phyloP scores from a whole-genome alignment of 2,888 invertebrate species.

The Eudasyphora cyanicolor region DNA sequence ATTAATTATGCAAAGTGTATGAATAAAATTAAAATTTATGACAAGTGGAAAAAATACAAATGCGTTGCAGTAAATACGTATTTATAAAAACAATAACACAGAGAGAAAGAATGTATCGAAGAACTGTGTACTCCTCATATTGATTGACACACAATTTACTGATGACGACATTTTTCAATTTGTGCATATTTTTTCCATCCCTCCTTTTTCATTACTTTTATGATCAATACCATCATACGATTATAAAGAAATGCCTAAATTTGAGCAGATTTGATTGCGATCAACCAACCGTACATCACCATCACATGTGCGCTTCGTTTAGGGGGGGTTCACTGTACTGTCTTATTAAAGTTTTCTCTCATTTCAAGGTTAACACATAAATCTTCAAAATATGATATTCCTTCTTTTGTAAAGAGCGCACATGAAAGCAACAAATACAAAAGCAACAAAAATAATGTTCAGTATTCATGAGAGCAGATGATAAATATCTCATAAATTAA shows the following conservation, averaged over 20 bases:
- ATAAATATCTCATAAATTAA: constrained; percentile 10
- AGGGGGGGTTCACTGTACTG: constrained; percentile 10
- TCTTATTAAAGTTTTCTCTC: constrained; percentile 16
- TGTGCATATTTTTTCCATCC: too few relatives aligned
- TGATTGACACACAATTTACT: neutral
- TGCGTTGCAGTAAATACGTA: too few relatives aligned
- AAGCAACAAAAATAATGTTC: constrained; percentile 43
- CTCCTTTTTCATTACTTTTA: neutral
- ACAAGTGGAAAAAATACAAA: neutral
- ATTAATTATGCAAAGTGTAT: neutral
- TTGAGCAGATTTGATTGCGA: neutral
- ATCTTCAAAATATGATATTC: constrained; percentile 47
- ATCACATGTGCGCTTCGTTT: neutral
- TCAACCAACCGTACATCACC: too few relatives aligned
- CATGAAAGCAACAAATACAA: constrained; percentile 13
- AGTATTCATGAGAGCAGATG: constrained; percentile 50
- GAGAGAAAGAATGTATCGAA: neutral
- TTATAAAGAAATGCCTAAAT: neutral
- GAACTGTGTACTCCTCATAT: too few relatives aligned
- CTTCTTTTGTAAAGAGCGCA: constrained; percentile 34
- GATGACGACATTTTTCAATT: neutral
- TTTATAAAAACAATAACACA: neutral
- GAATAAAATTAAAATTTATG: neutral
- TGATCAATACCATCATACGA: neutral
- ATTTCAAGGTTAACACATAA: constrained; percentile 56